Evolutionary conservation across 2,888 invertebrate species (phyloP), one percentile per base, ranked within the genome.

Genomic region (Blastobasis lacticolella): DNA sequence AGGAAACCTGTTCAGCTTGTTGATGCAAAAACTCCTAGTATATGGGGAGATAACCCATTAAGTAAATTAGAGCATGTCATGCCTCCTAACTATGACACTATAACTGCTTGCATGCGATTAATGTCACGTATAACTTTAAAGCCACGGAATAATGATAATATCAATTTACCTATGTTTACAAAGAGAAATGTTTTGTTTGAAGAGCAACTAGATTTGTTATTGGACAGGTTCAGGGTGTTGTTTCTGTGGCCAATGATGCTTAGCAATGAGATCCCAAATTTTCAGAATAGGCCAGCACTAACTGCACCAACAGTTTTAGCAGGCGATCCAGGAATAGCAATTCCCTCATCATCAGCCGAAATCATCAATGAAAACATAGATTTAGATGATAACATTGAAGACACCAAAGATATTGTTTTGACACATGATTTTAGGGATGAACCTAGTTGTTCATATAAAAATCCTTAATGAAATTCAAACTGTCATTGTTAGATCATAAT

Each of bases 41-140:
- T 84, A 52, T 85, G 81, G 82, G 83, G 81, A 5, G 61, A 55
- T 9, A 61, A 59, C 37, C 45, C 46, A 37, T 58, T 71, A 51
- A 53, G 54, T 23, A 48, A 49, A 1, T 48, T 62, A 38, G 61
- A 61, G 9, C 73, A 72, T 72, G 72, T 83, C 4, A 55, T 85
- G 0, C 85, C 85, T 10, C 82, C 85, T 8, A 69, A 80, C 53
- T 78, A 77, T 57, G 63, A 74, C 4, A 80, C 76, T 42, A 73
- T 84, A 40, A 81, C 73, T 40, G 86, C 79, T 0, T 78, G 78
- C 51, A 77, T 66, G 60, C 67, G 70, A 51, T 53, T 86, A 54
- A 73, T 82, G 69, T 52, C 65, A 6, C 63, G 62, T 64, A 57
- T 71, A 41, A 3, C 45, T 2, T 9, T 7, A 37, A 42, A 37